Evolutionary conservation across 2,888 invertebrate genomes (phyloP), one percentile per base, ranked within the genome.

Genomic region (Tipula confusa): DNA sequence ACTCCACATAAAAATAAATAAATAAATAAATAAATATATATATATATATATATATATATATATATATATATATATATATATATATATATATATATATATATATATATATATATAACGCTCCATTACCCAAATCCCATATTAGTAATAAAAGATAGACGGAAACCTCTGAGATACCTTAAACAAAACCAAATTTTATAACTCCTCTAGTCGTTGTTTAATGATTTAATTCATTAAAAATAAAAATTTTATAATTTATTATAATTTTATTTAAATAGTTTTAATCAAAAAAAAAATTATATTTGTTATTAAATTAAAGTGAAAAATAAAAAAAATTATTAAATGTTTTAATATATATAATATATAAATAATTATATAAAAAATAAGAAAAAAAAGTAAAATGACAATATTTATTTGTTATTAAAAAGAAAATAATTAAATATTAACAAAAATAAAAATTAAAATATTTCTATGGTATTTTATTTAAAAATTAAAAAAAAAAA

Each of bases 121-220:
- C 43, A n/a, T n/a, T n/a, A 3, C 43, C 43, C 15, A 15, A 15
- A 43, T 43, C 43, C 43, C 15, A n/a, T 4, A n/a, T 38, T 38
- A 38, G 2, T 11, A 11, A 38, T 38, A 38, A 38, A 11, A 5
- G 0, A 38, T 38, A 38, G n/a, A 13, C 13, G 43, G 11, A 64
- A 64, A 64, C 64, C 64, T 64, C 7, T 18, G 11, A 48, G 15
- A 48, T 48, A 48, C n/a, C n/a, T n/a, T 6, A 64, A 43, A 64
- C 64, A 64, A 64, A 64, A 64, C 64, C 64, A 64, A 64, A 64
- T 64, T 64, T 38, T 64, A 24, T 64, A 64, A 24, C 7, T 64
- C 64, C 64, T 64, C 64, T 64, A 64, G 64, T 64, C 64, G 64
- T 64, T 64, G 64, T n/a, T n/a, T n/a, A n/a, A n/a, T n/a, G n/a